These are phyloP conservation scores for Deroptyus accipitrinus DNA, from an alignment of 2,113 vertebrate genomes.

Conservation along the genomic window DNA sequence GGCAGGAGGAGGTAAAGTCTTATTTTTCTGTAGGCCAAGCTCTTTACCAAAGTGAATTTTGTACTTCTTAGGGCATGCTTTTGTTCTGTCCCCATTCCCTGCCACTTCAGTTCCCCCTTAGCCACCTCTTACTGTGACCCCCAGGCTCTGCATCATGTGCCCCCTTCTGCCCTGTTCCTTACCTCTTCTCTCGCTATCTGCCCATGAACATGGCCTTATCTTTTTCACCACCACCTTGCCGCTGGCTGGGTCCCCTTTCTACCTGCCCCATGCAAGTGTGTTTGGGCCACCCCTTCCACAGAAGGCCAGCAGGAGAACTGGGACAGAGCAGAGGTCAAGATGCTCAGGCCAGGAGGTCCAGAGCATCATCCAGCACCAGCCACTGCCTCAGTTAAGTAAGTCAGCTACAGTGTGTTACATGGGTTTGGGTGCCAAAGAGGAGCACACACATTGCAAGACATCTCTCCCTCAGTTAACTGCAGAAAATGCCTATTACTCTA, in stretches of 20 bases:
- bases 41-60: neutral
- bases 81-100: neutral
- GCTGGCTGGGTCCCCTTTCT: neutral
- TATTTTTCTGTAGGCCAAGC: neutral
- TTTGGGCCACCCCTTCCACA: neutral
- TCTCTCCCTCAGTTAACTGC: neutral
- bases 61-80: neutral
- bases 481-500: neutral
- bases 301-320: neutral
- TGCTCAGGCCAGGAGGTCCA: neutral
- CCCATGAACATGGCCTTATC: fast-evolving
- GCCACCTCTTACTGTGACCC: neutral
- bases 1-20: neutral
- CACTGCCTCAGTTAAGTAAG: neutral
- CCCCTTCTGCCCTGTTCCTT: neutral
- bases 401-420: neutral
- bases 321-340: neutral
- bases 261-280: fast-evolving
- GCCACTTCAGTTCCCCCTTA: neutral
- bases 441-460: neutral
- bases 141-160: fast-evolving
- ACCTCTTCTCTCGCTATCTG: neutral
- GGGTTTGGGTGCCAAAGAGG: neutral
- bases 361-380: neutral
- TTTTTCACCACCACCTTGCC: neutral